A percentile compares a stretch with the other conserved stretches of the same genome.
Evolutionary conservation across 1,140 invertebrate genomes (phyloP).

Genomic region (Anoplophora glabripennis): DNA sequence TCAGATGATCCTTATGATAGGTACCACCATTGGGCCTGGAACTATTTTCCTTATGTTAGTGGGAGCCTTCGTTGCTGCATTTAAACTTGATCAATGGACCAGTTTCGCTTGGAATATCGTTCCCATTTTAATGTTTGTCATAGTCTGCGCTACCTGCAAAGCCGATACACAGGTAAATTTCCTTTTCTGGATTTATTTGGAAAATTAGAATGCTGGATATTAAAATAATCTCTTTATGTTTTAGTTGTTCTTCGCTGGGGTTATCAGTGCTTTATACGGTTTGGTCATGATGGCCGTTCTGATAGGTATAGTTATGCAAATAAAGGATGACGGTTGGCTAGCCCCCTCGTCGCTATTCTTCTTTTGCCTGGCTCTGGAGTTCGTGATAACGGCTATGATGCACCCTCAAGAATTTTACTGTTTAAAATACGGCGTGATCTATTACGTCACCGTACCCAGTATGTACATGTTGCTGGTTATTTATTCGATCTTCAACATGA

Average conservation of each 20-base stretch:
- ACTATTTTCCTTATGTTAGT: slow-evolving; percentile 91
- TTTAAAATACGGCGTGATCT: slow-evolving; percentile 74
- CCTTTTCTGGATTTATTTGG: too few relatives aligned
- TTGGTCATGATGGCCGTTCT: slow-evolving; percentile 92
- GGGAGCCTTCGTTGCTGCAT: slow-evolving; percentile 80
- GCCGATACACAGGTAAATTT: slow-evolving; percentile 65
- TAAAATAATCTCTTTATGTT: slow-evolving; percentile 1
- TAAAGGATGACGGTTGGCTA: slow-evolving; percentile 72
- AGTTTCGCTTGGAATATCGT: slow-evolving; percentile 78
- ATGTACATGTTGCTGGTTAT: slow-evolving; percentile 93
- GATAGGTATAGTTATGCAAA: slow-evolving; percentile 80
- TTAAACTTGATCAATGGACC: slow-evolving; percentile 72
- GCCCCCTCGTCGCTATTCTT: slow-evolving; percentile 80
- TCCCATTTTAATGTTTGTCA: slow-evolving; percentile 71
- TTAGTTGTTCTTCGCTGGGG: slow-evolving; percentile 70
- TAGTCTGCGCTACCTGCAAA: slow-evolving; percentile 72
- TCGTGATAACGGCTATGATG: slow-evolving; percentile 69
- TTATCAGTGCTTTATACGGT: slow-evolving; percentile 77
- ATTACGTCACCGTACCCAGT: slow-evolving; percentile 88
- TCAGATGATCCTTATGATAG: slow-evolving; percentile 57
- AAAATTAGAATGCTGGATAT: too few relatives aligned
- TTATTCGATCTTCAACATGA: slow-evolving; percentile 87
- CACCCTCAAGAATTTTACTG: slow-evolving; percentile 85
- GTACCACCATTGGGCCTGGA: slow-evolving; percentile 76
- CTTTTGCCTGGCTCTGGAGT: slow-evolving; percentile 58